A percentile compares a stretch with the other conserved stretches of the same genome.
phyloP scores from a whole-genome alignment of 2,113 vertebrate genomes.

The Channa argus region DNA sequence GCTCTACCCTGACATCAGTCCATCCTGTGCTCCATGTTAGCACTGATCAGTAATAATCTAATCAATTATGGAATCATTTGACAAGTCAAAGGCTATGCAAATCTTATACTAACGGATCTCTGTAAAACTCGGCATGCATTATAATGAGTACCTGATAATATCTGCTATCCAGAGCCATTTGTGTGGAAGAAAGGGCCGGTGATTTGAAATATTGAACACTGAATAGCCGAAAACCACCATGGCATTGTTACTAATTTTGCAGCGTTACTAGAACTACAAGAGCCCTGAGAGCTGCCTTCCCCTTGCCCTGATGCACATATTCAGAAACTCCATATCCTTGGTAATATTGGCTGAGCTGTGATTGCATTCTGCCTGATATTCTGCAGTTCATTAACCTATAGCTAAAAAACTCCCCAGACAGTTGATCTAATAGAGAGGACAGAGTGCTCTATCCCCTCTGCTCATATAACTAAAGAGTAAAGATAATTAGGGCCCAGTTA shows the following conservation, averaged over 20 bases:
- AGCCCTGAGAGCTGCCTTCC: slow-evolving; percentile 64
- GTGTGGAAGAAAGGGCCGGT: slow-evolving; percentile 49
- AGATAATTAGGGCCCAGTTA: slow-evolving; percentile 82
- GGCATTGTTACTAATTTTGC: slow-evolving; percentile 70
- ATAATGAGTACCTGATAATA: slow-evolving; percentile 73
- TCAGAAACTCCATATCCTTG: slow-evolving; percentile 59
- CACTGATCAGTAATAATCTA: slow-evolving; percentile 83
- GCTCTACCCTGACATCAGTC: slow-evolving; percentile 56
- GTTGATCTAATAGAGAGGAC: slow-evolving; percentile 79
- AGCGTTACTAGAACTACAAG: slow-evolving; percentile 63
- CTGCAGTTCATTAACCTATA: slow-evolving; percentile 84
- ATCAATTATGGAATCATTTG: slow-evolving; percentile 84
- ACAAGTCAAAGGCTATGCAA: slow-evolving; percentile 81
- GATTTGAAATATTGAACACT: slow-evolving; percentile 68
- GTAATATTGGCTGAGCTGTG: slow-evolving; percentile 75
- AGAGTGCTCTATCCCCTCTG: slow-evolving; percentile 65
- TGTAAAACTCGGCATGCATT: slow-evolving; percentile 67
- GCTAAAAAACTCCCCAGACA: slow-evolving; percentile 80
- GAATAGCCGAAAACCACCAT: slow-evolving; percentile 37
- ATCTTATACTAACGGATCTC: slow-evolving; percentile 75
- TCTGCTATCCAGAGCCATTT: slow-evolving; percentile 56
- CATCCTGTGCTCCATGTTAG: slow-evolving; percentile 69
- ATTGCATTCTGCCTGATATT: slow-evolving; percentile 75
- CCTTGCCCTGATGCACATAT: slow-evolving; percentile 47
- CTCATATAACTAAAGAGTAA: slow-evolving; percentile 78